Evolutionary conservation across 2,888 invertebrate genomes (phyloP), one percentile per base, ranked within the genome.

Genomic region (Laspeyria flexula): DNA sequence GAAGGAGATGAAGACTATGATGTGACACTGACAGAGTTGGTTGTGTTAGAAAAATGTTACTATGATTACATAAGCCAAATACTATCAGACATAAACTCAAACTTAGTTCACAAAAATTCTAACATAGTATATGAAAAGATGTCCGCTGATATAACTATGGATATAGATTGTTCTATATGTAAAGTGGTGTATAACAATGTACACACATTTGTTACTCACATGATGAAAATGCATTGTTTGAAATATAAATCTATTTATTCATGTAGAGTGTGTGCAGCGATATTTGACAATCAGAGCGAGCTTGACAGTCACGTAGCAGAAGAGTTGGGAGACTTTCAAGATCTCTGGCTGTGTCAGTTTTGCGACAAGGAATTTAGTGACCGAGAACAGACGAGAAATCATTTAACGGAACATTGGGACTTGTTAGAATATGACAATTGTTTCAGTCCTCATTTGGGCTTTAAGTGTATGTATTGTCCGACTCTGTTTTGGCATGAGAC

Each of bases 281-380:
- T 78, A 9, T 93, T 90, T 75, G 89, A 91, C 9, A 84, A 55
- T 42, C 69, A 73, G 18, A 47, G 57, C 27, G 92, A 92, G 38
- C 67, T 92, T 16, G 81, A 82, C 1, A 74, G 43, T 39, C 92
- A 93, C 63, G 65, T 71, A 4, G 38, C 40, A 0, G 77, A 81
- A 31, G 92, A 92, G 58, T 54, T 89, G 40, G 79, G 76, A 0
- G 86, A 90, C 25, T 92, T 92, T 72, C 85, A 89, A 1, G 85
- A 91, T 50, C 69, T 93, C 0, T 93, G 91, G 88, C 66, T 91
- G 2, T 93, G 93, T 73, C 93, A 93, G 76, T 90, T 93, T 67
- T 93, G 93, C 75, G 90, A 92, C 34, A 85, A 86, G 29, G 92
- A 92, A 56, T 93, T 93, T 82, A 79, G 86, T 30, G 78, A 82